Base-by-base conservation (phyloP, 2,113 vertebrate genomes). In the Corvus moneduloides region DNA sequence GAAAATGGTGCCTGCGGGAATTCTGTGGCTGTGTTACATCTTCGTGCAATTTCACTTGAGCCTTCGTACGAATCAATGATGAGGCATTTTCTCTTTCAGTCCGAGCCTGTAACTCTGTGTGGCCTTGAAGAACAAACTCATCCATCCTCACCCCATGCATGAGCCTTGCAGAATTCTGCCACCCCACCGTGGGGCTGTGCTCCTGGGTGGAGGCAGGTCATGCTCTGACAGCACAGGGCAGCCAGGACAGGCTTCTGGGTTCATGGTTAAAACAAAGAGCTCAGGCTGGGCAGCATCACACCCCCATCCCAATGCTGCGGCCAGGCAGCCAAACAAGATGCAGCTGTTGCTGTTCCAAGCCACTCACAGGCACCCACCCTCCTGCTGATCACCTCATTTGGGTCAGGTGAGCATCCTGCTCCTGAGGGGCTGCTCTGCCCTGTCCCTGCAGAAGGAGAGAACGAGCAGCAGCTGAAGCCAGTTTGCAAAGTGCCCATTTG, bases 1-100 rank as follows among this genome's bases (percentile, higher is more conserved):
- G 75, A 41, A 94, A 95, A 90, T 7, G 46, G 59, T 80, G 55
- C 91, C 93, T 41, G 41, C 69, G 95, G 94, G 95, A 96, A 95
- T 96, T 93, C 74, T 28, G n/a, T 14, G 44, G 26, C 78, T 73
- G 55, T 64, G 51, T 73, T 79, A 89, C 51, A 48, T 59, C 87
- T 83, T 43, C 0, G 12, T 62, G 81, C 77, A 59, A 91, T 89
- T 93, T 90, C 93, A 84, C 87, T 43, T 4, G 54, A 87, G 75
- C 82, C 59, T 73, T 51, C 58, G 52, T 26, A 67, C 4, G 23
- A 91, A 91, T 75, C 91, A 55, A 44, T 8, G 51, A 68, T 20
- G 55, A 87, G 55, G 24, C 49, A 5, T 73, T 76, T 82, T 85
- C 32, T 32, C 49, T 44, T 17, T 84, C 59, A 46, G 35, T 83